phyloP scores from a whole-genome alignment of 1,140 invertebrate genomes.

The Coelopa frigida region DNA sequence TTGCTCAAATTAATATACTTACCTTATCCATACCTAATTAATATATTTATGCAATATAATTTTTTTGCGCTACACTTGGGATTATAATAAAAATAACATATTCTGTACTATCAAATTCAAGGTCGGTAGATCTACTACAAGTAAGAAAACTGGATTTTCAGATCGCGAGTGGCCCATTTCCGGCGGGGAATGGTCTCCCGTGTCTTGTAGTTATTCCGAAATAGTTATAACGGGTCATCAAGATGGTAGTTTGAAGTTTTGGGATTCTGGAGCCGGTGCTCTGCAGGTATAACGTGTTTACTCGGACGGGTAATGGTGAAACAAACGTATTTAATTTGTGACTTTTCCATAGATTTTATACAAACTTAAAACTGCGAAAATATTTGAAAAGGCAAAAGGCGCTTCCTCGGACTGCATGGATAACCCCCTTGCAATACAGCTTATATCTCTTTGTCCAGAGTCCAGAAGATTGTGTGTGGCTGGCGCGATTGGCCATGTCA shows the following conservation, averaged over 20 bases:
- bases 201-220: slow-evolving; percentile 92
- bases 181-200: slow-evolving; percentile 91
- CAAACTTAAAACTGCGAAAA: slow-evolving; percentile 94
- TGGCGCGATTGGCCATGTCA: slow-evolving; percentile 83
- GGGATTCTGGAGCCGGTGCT: slow-evolving; percentile 91
- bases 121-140: slow-evolving; percentile 50
- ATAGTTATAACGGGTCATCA: slow-evolving; percentile 95
- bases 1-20: too few relatives aligned
- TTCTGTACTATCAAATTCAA: too few relatives aligned
- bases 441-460: slow-evolving; percentile 88
- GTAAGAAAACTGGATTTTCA: slow-evolving; percentile 78
- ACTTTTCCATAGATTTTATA: slow-evolving; percentile 66
- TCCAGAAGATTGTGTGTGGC: slow-evolving; percentile 82
- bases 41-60: neutral
- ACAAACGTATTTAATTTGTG: neutral
- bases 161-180: slow-evolving; percentile 93
- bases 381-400: slow-evolving; percentile 72
- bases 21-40: neutral
- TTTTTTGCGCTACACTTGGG: too few relatives aligned
- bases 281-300: slow-evolving; percentile 53
- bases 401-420: slow-evolving; percentile 57
- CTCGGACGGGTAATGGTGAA: neutral
- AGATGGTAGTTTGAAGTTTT: slow-evolving; percentile 94
- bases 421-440: slow-evolving; percentile 89
- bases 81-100: neutral